Conservation (phyloP, 2,888 invertebrate genomes). For the Diadegma fenestrale region DNA sequence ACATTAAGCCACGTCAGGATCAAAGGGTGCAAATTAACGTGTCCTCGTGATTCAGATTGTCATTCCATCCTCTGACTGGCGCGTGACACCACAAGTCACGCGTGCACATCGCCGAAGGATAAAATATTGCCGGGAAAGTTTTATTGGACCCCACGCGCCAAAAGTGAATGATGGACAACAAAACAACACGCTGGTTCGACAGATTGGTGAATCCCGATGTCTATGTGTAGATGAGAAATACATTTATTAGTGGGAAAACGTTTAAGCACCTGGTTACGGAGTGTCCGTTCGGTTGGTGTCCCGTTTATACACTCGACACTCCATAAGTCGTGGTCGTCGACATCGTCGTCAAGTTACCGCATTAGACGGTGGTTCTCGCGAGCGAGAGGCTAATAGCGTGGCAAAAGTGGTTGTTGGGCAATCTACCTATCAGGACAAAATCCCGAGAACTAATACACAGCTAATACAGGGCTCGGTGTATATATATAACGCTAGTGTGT, state of each 20-base stretch:
- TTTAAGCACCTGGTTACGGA: constrained; percentile 14
- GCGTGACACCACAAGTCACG: neutral
- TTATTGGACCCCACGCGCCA: neutral
- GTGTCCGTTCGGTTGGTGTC: neutral
- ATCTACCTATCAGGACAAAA: constrained; percentile 15
- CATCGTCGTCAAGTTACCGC: neutral
- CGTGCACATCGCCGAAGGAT: neutral
- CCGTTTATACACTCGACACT: neutral
- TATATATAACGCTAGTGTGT: neutral
- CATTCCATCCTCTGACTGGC: neutral
- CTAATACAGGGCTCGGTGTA: constrained; percentile 11
- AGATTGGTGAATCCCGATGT: no score
- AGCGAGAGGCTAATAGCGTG: neutral
- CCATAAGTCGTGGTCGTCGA: neutral
- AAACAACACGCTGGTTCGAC: neutral
- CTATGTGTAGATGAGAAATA: neutral
- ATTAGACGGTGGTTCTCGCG: neutral
- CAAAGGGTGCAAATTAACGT: neutral
- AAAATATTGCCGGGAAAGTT: neutral
- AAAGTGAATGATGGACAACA: neutral
- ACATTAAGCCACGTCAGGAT: neutral
- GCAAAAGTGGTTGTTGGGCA: constrained; percentile 20
- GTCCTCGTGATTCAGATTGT: neutral
- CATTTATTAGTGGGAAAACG: neutral
- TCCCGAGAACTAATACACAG: neutral